Conservation (phyloP, 2,113 vertebrate species). For the Lophura nycthemera region DNA sequence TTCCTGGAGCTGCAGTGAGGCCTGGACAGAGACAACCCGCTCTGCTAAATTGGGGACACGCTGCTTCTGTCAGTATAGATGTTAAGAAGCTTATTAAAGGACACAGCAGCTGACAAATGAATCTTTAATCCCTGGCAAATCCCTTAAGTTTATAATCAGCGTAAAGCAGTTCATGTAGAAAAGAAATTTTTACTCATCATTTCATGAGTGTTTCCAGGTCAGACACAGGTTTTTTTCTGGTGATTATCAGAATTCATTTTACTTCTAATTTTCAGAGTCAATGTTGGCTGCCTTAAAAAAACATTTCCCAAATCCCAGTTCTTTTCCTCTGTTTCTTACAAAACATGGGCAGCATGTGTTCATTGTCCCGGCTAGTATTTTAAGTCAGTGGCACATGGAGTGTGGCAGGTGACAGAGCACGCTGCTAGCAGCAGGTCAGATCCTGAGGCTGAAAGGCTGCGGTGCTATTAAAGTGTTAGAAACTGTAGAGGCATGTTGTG, state of each 20-base stretch:
- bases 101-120: constrained; percentile 35
- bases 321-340: not conserved
- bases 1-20: not conserved
- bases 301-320: not conserved
- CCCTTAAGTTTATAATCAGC: not conserved
- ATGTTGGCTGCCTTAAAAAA: not conserved
- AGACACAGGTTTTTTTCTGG: not conserved
- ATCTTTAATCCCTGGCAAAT: constrained; percentile 45
- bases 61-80: constrained; percentile 4
- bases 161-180: not conserved
- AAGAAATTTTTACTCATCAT: not conserved
- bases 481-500: not conserved
- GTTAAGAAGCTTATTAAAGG: constrained; percentile 58
- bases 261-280: not conserved
- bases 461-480: not conserved
- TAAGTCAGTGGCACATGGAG: not conserved
- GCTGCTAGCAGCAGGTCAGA: not conserved
- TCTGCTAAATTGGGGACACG: not conserved
- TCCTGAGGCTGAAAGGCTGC: not conserved
- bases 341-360: not conserved
- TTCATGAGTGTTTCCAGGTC: not conserved
- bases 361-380: not conserved
- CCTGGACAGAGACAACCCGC: not conserved
- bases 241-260: not conserved
- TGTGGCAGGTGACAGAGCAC: not conserved